Evolutionary conservation across 2,113 vertebrate genomes (phyloP), one percentile per base, ranked within the genome.

Genomic region (Menura novaehollandiae): DNA sequence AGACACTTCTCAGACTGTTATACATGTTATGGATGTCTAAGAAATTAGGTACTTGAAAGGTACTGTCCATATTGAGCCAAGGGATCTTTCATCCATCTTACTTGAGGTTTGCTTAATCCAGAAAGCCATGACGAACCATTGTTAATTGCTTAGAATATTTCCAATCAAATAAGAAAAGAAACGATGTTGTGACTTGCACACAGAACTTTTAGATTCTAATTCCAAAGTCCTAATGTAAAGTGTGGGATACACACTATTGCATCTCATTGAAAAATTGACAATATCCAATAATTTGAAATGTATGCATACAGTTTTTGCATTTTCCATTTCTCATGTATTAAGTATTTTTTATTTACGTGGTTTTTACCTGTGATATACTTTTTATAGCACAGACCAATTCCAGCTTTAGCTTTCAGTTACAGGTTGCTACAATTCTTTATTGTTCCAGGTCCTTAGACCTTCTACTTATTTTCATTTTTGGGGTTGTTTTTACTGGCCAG

Each of bases 401-500:
- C 94, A 96, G 94, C 95, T 94, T 96, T 95, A 97, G 91, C 85
- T 94, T 95, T 85, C 59, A 95, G 85, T 85, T 93, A 58, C 14
- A 46, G 18, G 5, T 91, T 87, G 6, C 24, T 94, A 17, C n/a
- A 64, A 28, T 73, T 91, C 35, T 84, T 91, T 79, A 22, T 62
- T 80, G 22, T 62, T 59, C 15, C 44, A 27, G 3, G 7, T 90
- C 32, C 35, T 85, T 88, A 69, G n/a, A 20, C 16, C 9, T 88
- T 84, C 43, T 78, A 68, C 53, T 92, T 81, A 91, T 49, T 92
- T 95, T 92, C 10, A 13, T 44, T 93, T 63, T 53, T 3, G 66
- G 78, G 63, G 10, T 51, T 92, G 9, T 91, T 95, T 97, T 97
- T 83, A 75, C 83, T 88, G 62, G 28, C 81, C 97, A 99, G 99